Evolutionary conservation across 2,113 vertebrate genomes (phyloP), one percentile per base, ranked within the genome.

Genomic region (Heptranchias perlo): DNA sequence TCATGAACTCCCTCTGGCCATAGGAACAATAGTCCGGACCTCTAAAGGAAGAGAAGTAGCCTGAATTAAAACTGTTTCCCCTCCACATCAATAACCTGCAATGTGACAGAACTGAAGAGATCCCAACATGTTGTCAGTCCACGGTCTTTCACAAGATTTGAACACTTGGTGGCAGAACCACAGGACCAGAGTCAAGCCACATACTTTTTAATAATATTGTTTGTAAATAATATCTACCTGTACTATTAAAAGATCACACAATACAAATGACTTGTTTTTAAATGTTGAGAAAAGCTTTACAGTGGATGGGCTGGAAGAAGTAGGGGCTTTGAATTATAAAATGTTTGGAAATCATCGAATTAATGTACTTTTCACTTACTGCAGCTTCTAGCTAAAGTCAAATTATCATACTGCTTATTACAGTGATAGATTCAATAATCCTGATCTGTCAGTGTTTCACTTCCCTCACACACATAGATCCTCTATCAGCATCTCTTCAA

Each of bases 1-100:
- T 98, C 98, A 98, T 98, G 98, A 98, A 98, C 98, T 98, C 97
- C 97, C 96, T 96, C 97, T 97, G 97, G 97, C 97, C 97, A 96
- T 96, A 97, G 98, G 97, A 98, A 98, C 98, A 98, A 98, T 98
- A 97, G 97, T 97, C 97, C 96, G 97, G 97, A 97, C 97, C 98
- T 98, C 97, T 97, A 98, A 98, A 98, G 97, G 95, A 98, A 96
- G 98, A 97, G 98, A 97, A 97, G 98, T 97, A 97, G 97, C 96
- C 97, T 96, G 97, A 97, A 97, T 98, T 97, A 97, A 97, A 98
- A 97, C 97, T 52, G 97, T 97, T 97, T 97, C 96, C 97, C 97
- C 97, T 96, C 96, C 97, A 97, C 98, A 98, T 98, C 98, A 98
- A 98, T 98, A 98, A 98, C 97, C 97, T 96, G 96, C 97, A 94